Percentiles rank a stretch among this genome's conserved stretches.
Conservation (phyloP, 2,797 vertebrate genomes). For the Ciconia nigra region DNA sequence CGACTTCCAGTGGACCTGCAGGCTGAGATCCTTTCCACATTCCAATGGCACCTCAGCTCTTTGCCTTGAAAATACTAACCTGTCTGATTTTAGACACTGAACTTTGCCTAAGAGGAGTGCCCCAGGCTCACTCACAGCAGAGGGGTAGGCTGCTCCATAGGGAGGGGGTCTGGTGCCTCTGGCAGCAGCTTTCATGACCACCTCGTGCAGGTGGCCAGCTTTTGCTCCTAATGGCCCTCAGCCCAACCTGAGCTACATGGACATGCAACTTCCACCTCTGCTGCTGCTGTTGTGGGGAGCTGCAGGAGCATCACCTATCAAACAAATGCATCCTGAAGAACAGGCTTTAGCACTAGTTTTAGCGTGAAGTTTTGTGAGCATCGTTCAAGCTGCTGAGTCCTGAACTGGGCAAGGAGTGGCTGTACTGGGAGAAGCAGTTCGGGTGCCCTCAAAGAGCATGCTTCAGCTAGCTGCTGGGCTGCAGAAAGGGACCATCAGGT, state of each 20-base stretch:
- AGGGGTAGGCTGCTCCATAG: background rate
- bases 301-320: background rate
- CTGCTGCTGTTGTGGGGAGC: background rate
- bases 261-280: background rate
- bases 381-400: background rate
- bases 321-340: background rate
- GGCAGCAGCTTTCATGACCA: background rate
- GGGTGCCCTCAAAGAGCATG: background rate
- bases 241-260: background rate
- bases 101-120: background rate
- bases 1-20: fast-evolving
- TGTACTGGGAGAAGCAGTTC: background rate
- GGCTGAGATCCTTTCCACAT: background rate
- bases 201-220: background rate
- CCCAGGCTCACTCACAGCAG: background rate
- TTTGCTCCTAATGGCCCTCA: background rate
- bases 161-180: background rate
- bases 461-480: background rate
- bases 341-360: background rate
- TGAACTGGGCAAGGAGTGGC: background rate
- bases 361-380: background rate
- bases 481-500: background rate
- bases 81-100: background rate
- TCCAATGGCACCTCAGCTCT: background rate
- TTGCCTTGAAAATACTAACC: background rate